Evolutionary conservation across 2,113 vertebrate species (phyloP).

Genomic region (Otolemur garnettii): DNA sequence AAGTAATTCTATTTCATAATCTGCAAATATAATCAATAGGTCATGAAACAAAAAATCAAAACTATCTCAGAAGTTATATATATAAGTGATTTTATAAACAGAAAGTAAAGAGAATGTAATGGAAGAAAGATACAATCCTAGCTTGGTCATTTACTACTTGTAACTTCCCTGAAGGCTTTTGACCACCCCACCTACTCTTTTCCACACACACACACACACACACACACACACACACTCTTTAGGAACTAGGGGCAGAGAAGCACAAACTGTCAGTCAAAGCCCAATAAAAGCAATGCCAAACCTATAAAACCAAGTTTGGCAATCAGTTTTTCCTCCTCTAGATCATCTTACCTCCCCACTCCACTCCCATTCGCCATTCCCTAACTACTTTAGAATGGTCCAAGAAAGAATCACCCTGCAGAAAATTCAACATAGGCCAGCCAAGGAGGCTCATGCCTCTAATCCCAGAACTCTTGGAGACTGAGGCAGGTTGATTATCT

Average conservation of each 20-base stretch:
- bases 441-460: too few species aligned
- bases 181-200: neutral
- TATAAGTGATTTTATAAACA: conserved; percentile 3
- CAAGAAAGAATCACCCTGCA: neutral
- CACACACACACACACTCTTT: neutral
- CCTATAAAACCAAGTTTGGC: neutral
- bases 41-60: neutral
- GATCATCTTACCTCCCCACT: neutral
- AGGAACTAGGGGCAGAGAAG: neutral
- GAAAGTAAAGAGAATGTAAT: neutral
- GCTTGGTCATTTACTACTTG: neutral
- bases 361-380: too few species aligned
- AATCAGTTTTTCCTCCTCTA: neutral
- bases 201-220: neutral
- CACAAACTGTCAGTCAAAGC: neutral
- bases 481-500: too few species aligned
- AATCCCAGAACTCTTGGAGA: too few species aligned
- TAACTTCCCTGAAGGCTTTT: neutral
- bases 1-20: too few species aligned
- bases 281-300: neutral
- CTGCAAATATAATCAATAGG: neutral
- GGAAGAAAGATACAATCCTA: neutral
- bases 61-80: neutral
- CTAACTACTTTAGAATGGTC: neutral
- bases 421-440: neutral